Evolutionary conservation across 2,113 vertebrate species (phyloP).

Genomic region (Colius striatus): DNA sequence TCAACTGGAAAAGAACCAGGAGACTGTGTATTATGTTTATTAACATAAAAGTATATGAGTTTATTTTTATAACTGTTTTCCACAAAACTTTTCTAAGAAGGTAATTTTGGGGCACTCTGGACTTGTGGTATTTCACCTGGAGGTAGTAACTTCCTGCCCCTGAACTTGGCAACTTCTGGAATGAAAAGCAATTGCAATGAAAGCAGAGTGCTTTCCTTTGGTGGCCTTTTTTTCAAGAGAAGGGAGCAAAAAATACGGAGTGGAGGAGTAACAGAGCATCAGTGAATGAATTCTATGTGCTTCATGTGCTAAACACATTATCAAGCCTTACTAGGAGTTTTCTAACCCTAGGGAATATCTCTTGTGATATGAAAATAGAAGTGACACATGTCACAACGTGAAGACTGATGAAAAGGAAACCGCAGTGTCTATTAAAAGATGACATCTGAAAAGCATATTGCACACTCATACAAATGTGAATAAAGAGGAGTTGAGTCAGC

Average conservation of each 20-base stretch:
- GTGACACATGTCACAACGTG: neutral
- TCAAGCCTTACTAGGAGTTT: neutral
- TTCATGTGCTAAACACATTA: neutral
- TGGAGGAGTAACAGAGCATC: neutral
- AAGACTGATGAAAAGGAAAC: neutral
- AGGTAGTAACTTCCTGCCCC: neutral
- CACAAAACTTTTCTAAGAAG: neutral
- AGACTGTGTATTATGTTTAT: neutral
- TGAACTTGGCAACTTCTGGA: neutral
- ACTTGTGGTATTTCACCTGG: neutral
- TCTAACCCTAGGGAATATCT: neutral
- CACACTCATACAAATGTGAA: neutral
- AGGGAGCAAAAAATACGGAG: neutral
- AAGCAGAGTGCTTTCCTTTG: neutral
- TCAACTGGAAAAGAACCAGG: accelerated
- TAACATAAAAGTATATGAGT: neutral
- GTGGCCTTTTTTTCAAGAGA: neutral
- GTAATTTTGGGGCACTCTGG: neutral
- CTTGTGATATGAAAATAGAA: neutral
- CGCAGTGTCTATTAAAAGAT: neutral
- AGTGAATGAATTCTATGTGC: neutral
- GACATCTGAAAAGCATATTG: neutral
- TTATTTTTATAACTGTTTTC: neutral
- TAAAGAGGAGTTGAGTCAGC: neutral
- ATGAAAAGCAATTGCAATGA: neutral